These are phyloP conservation scores for Homalodisca vitripennis DNA, from an alignment of 1,140 invertebrate species.

Conservation along the genomic window DNA sequence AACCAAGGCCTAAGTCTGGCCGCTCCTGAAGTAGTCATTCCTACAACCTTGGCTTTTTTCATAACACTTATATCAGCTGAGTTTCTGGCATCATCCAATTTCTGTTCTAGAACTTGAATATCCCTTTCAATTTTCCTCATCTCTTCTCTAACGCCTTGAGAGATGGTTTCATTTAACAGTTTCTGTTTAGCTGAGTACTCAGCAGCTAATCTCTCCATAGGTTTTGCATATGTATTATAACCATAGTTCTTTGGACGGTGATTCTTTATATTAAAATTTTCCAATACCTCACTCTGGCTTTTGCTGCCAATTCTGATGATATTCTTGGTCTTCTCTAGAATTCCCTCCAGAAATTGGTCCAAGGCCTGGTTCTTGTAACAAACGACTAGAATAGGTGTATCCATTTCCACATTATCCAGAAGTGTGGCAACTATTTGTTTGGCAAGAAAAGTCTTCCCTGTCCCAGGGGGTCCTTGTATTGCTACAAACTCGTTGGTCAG, in stretches of 20 bases:
- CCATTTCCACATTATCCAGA: slow-evolving; percentile 51
- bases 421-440: slow-evolving; percentile 62
- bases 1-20: not conserved
- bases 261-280: slow-evolving; percentile 11
- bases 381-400: slow-evolving; percentile 67
- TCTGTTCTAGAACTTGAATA: not conserved
- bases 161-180: too few species aligned
- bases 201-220: too few species aligned
- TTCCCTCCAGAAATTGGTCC: slow-evolving; percentile 81
- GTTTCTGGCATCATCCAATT: slow-evolving; percentile 28
- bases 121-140: not conserved
- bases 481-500: slow-evolving; percentile 63
- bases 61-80: not conserved
- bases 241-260: too few species aligned
- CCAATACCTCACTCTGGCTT: slow-evolving; percentile 53
- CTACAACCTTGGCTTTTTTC: not conserved
- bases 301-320: slow-evolving; percentile 74
- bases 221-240: too few species aligned
- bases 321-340: slow-evolving; percentile 55
- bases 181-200: too few species aligned
- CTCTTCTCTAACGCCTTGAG: not conserved
- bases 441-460: slow-evolving; percentile 77
- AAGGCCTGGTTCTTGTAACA: slow-evolving; percentile 86
- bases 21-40: not conserved
- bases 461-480: slow-evolving; percentile 80